Conservation (phyloP, 2,888 invertebrate genomes). For the Eupithecia centaureata region DNA sequence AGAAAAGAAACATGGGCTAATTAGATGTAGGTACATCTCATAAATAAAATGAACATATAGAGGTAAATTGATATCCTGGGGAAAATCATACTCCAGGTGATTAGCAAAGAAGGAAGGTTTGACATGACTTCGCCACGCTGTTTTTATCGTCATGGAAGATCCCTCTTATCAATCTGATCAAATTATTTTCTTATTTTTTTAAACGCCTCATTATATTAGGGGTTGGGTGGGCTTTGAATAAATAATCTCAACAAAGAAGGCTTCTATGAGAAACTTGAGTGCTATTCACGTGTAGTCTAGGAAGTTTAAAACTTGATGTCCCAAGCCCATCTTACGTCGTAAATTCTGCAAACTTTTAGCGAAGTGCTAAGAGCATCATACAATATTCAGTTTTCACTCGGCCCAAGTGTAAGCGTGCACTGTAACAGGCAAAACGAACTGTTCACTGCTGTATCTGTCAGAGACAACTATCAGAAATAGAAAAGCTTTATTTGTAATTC, state of each 20-base stretch:
- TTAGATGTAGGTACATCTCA: too few species aligned
- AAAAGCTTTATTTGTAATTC: too few species aligned
- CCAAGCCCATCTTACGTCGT: neutral
- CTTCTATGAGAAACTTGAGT: neutral
- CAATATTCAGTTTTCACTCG: neutral
- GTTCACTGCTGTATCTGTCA: too few species aligned
- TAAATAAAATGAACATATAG: too few species aligned
- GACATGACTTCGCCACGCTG: neutral
- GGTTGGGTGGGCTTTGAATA: neutral
- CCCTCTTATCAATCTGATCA: neutral
- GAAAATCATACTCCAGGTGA: too few species aligned
- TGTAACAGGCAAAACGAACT: neutral
- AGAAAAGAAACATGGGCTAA: too few species aligned
- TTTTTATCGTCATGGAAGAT: neutral
- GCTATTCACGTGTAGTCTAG: neutral
- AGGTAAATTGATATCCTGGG: neutral
- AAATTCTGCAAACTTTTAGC: neutral
- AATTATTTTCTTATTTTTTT: neutral
- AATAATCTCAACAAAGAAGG: neutral
- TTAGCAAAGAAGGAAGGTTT: too few species aligned
- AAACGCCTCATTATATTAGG: neutral
- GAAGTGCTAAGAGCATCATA: neutral
- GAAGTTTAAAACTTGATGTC: neutral
- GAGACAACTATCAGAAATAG: too few species aligned
- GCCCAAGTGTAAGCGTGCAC: neutral